These are phyloP conservation scores for Nebria brevicollis DNA, from an alignment of 2,888 invertebrate species.

Conservation along the genomic window DNA sequence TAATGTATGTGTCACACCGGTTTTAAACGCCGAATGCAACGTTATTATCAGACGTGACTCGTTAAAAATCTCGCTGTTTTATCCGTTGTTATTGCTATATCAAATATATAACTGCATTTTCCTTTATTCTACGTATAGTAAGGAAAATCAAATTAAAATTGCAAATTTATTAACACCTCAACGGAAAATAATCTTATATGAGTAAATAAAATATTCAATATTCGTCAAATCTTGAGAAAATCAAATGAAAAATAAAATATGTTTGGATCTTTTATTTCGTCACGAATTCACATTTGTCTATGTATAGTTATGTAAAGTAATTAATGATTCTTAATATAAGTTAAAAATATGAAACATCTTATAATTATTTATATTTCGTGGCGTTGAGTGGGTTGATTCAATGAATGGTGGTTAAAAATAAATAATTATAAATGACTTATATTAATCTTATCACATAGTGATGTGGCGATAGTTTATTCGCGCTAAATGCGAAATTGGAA, in stretches of 20 bases:
- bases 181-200: neutral
- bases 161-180: neutral
- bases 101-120: neutral
- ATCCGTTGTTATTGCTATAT: neutral
- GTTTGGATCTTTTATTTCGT: no score
- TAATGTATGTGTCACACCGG: constrained; percentile 26
- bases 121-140: neutral
- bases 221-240: neutral
- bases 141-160: neutral
- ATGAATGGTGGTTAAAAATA: neutral
- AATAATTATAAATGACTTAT: neutral
- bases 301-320: no score
- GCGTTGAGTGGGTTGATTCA: neutral
- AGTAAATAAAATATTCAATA: neutral
- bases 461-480: neutral
- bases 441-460: neutral
- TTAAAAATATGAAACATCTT: no score
- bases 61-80: constrained; percentile 13
- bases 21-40: constrained; percentile 6
- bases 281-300: no score
- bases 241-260: neutral
- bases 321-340: no score
- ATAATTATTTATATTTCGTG: neutral
- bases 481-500: neutral
- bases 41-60: constrained; percentile 22